These are phyloP conservation scores for Frankliniella intonsa DNA, from an alignment of 2,888 invertebrate genomes.

Conservation along the genomic window DNA sequence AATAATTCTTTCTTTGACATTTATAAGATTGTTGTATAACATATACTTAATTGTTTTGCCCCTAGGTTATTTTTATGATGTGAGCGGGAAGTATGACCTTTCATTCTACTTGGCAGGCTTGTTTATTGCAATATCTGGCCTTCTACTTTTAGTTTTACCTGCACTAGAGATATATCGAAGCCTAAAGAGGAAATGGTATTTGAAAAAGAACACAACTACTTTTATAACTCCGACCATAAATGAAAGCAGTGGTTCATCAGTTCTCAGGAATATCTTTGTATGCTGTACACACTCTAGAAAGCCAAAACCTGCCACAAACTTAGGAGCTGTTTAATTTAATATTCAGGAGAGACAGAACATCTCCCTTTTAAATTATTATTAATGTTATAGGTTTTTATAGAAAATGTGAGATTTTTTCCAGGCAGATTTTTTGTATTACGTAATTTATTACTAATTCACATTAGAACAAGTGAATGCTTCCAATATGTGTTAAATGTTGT, in stretches of 20 bases:
- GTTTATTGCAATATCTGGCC: constrained; percentile 71
- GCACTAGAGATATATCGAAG: constrained; percentile 40
- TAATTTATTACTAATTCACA: not conserved
- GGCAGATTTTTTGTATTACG: not conserved
- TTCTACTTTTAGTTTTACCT: constrained; percentile 54
- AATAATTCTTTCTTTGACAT: not conserved
- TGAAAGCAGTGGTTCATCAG: not conserved
- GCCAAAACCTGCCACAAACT: not conserved
- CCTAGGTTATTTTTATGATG: constrained; percentile 74
- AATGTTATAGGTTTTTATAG: not conserved
- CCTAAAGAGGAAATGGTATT: constrained; percentile 34
- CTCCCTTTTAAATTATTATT: constrained; percentile 6
- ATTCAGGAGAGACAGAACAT: not conserved
- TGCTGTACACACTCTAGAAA: not conserved
- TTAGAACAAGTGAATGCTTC: not conserved
- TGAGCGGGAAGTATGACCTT: constrained; percentile 69
- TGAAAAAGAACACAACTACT: not conserved
- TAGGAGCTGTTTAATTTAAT: not conserved
- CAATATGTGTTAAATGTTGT: not conserved
- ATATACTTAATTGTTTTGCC: not conserved
- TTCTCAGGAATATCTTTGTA: not conserved
- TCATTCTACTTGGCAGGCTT: constrained; percentile 77
- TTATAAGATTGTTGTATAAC: not conserved
- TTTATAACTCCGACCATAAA: not conserved
- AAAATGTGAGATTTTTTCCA: not conserved